These are phyloP conservation scores for Festucalex cinctus DNA, from an alignment of 2,113 vertebrate species.

Conservation along the genomic window DNA sequence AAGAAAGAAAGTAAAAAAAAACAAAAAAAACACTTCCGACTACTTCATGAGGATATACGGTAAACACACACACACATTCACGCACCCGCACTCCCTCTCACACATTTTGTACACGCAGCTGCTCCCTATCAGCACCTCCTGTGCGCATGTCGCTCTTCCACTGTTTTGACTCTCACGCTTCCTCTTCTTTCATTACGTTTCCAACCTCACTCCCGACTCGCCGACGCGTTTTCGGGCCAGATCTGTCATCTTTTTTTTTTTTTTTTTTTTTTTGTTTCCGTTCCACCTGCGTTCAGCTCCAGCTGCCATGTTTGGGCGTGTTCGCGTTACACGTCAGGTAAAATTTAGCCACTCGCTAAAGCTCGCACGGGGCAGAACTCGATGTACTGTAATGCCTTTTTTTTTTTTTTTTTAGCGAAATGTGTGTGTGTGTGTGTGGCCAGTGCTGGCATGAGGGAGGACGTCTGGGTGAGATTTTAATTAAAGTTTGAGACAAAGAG, in stretches of 20 bases:
- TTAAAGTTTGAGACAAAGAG: constrained; percentile 81
- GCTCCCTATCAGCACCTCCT: constrained; percentile 70
- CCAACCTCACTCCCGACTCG: constrained; percentile 28
- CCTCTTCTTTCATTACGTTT: constrained; percentile 70
- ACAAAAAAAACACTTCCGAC: background rate
- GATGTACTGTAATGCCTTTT: too few relatives aligned
- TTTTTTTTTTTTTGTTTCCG: constrained; percentile 68
- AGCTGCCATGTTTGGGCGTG: constrained; percentile 72
- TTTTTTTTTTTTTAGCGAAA: constrained; percentile 3
- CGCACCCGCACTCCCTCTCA: constrained; percentile 16
- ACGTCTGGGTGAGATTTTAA: constrained; percentile 82
- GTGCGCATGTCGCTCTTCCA: constrained; percentile 67
- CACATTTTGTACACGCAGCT: constrained; percentile 41
- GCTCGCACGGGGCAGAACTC: too few relatives aligned
- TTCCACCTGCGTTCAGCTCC: constrained; percentile 72
- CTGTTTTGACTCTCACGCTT: constrained; percentile 73
- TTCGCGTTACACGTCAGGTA: constrained; percentile 56
- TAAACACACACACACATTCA: constrained; percentile 5
- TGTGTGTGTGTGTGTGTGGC: constrained; percentile 58
- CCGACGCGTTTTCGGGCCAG: constrained; percentile 15
- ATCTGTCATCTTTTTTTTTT: constrained; percentile 70
- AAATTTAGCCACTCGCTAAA: background rate
- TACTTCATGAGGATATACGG: background rate
- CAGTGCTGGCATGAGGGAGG: constrained; percentile 72
- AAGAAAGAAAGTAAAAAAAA: too few relatives aligned